Percentiles rank a stretch among this genome's conserved stretches.
phyloP scores from a whole-genome alignment of 2,113 vertebrate species.

The Calidris pugnax region DNA sequence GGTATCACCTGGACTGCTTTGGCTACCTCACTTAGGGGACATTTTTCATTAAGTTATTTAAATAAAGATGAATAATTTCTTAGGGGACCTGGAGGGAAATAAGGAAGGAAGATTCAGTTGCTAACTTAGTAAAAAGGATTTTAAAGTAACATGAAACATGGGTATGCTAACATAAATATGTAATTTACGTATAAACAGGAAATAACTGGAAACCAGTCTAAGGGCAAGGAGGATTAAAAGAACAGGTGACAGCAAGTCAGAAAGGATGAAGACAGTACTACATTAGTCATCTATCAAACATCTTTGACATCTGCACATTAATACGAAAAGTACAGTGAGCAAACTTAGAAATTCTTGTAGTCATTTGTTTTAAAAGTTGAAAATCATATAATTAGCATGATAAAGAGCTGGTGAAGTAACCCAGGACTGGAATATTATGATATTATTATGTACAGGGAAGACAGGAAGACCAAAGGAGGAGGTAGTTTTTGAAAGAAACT shows the following conservation, averaged over 20 bases:
- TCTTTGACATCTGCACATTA: not conserved
- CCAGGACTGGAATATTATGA: not conserved
- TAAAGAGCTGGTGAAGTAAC: not conserved
- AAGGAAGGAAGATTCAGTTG: not conserved
- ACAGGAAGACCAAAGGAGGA: not conserved
- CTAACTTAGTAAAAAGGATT: not conserved
- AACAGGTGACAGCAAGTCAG: not conserved
- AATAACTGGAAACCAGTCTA: not conserved
- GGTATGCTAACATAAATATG: not conserved
- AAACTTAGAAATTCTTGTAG: not conserved
- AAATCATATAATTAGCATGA: not conserved
- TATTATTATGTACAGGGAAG: not conserved
- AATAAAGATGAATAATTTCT: not conserved
- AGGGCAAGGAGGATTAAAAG: not conserved
- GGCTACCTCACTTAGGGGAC: not conserved
- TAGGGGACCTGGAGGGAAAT: not conserved
- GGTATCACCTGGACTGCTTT: not conserved
- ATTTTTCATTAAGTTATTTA: not conserved
- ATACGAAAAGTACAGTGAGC: not conserved
- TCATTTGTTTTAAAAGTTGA: not conserved
- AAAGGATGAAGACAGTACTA: not conserved
- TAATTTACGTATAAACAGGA: not conserved
- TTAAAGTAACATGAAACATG: not conserved
- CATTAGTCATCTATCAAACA: not conserved
- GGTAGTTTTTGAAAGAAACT: not conserved